Evolutionary conservation across 1,140 invertebrate species (phyloP), one percentile per base, ranked within the genome.

Genomic region (Zaprionus gabonicus): DNA sequence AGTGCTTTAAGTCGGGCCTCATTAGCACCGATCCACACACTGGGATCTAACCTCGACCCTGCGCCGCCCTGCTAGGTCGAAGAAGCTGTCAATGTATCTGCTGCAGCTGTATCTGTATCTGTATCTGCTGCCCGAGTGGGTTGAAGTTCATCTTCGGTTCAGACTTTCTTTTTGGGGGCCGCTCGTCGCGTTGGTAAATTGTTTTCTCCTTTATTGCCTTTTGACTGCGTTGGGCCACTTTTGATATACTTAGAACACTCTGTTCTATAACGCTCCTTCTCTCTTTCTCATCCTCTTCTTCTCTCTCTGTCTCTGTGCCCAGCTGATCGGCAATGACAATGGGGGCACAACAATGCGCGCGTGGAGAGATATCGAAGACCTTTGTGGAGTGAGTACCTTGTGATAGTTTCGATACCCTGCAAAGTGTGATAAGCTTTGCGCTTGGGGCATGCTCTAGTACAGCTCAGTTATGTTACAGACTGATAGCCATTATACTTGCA

Each of bases 261-360:
- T 49, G 46, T 23, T 20, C 46, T 23, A 49, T 49, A 17, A 7
- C 4, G 34, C 27, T 36, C 27, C 46, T 20, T 31, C 31, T 31
- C 23, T 56, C 12, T 17, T 23, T 41, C 31, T 31, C 23, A 27
- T 25, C 53, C 44, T 75, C 51, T 73, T 68, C 57, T 23, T 15
- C 10, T 57, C 27, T 51, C 28, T 31, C 49, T 53, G 23, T 31
- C 12, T 56, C 34, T 60, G 51, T 75, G 44, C 73, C 74, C 78
- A 78, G 81, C 78, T 82, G 81, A 78, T 67, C 75, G 64, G 62
- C 70, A 71, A 80, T 80, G 62, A 76, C 77, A 80, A 66, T 60
- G 59, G 58, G 58, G n/a, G n/a, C 0, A 51, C 17, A 46, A 25
- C 62, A 57, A 27, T 56, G 15, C 31, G 31, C 31, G 31, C 31